Evolutionary conservation across 2,888 invertebrate species (phyloP).

Genomic region (Priocnemis perturbator): DNA sequence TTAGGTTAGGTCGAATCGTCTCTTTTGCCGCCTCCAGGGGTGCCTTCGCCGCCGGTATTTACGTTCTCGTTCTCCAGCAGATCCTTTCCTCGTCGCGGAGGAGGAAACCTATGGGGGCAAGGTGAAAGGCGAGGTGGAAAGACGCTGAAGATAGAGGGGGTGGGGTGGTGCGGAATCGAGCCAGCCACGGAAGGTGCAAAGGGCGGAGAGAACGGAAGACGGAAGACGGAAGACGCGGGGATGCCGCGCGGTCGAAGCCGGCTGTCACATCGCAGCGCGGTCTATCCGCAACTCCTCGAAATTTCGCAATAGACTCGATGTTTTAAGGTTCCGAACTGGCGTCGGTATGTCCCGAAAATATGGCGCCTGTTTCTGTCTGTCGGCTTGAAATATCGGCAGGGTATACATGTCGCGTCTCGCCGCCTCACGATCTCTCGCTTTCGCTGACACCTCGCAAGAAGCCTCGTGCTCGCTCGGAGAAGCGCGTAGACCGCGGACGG

Average conservation of each 20-base stretch:
- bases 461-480: too few species aligned
- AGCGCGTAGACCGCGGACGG: too few species aligned
- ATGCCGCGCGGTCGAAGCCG: conserved; percentile 7
- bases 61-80: conserved; percentile 18
- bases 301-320: conserved; percentile 20
- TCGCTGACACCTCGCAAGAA: too few species aligned
- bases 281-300: conserved; percentile 31
- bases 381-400: conserved; percentile 15
- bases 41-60: conserved; percentile 38
- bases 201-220: conserved; percentile 14
- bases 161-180: not conserved
- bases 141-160: conserved; percentile 10
- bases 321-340: not conserved
- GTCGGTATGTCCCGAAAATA: conserved; percentile 18
- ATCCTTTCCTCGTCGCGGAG: conserved; percentile 9
- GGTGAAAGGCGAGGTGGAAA: conserved; percentile 5
- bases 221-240: too few species aligned
- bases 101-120: not conserved
- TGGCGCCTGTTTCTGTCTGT: conserved; percentile 17
- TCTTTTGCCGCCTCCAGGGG: conserved; percentile 46
- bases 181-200: conserved; percentile 1
- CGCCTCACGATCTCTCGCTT: too few species aligned
- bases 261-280: conserved; percentile 26
- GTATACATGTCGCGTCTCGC: too few species aligned
- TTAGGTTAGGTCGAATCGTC: conserved; percentile 34